Conservation (phyloP, 2,888 invertebrate species). For the Xanthia icteritia region DNA sequence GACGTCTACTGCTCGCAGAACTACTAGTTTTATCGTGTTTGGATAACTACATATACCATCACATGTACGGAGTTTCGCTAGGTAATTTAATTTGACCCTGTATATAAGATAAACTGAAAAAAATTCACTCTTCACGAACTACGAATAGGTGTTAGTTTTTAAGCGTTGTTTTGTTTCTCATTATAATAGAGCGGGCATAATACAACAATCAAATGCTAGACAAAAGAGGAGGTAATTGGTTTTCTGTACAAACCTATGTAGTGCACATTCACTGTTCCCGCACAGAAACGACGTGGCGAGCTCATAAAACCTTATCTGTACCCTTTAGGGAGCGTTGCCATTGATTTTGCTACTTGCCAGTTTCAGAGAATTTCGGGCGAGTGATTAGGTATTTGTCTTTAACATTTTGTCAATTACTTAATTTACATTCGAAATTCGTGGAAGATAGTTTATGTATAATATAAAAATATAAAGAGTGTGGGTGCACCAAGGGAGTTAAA, state of each 20-base stretch:
- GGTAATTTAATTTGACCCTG: too few relatives aligned
- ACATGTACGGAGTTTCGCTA: background rate
- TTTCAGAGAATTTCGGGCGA: constrained; percentile 35
- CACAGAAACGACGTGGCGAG: constrained; percentile 87
- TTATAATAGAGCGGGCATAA: constrained; percentile 47
- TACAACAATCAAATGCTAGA: constrained; percentile 71
- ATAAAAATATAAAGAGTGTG: too few relatives aligned
- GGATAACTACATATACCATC: too few relatives aligned
- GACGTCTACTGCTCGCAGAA: too few relatives aligned
- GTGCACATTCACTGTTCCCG: constrained; percentile 84
- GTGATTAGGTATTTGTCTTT: constrained; percentile 28
- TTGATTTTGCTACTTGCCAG: constrained; percentile 71
- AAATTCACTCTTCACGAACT: background rate
- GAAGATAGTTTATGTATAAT: too few relatives aligned
- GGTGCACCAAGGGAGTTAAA: background rate
- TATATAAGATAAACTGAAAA: background rate
- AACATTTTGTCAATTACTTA: background rate
- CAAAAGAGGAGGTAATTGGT: constrained; percentile 81
- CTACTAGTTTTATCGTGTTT: too few relatives aligned
- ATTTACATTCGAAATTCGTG: background rate
- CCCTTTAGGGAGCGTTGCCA: constrained; percentile 81
- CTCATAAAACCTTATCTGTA: constrained; percentile 90
- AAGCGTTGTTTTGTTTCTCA: constrained; percentile 42
- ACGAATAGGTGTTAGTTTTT: constrained; percentile 41
- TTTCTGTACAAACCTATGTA: constrained; percentile 84